Evolutionary conservation across 2,113 vertebrate species (phyloP), one percentile per base, ranked within the genome.

Genomic region (Thamnaconus septentrionalis): DNA sequence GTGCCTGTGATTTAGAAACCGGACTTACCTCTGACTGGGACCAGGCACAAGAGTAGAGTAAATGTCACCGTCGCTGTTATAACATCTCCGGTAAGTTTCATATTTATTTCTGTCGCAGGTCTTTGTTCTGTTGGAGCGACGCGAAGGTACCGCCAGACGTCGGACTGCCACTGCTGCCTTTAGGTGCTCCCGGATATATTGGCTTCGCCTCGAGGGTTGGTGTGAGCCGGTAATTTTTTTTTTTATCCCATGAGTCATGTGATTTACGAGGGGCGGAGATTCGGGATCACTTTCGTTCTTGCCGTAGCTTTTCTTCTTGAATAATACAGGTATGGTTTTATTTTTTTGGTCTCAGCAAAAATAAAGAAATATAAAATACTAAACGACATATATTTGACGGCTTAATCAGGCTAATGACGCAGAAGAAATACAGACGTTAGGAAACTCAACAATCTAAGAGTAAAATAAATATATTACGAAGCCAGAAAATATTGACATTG

Each of bases 1-100:
- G 50, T 31, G 12, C 7, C 10, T 49, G 47, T 8, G 8, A 9
- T 8, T 5, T 12, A 52, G 6, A n/a, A 49, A 9, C 2, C 1
- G 1, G 3, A 78, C 90, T 86, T 82, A 91, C 90, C 90, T 79
- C 64, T 76, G 56, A 87, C 85, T 55, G 80, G 77, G 61, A 9
- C 49, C 50, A 85, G 54, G 56, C 61, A 76, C 42, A 84, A 42
- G 0, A 91, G 41, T 4, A 88, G 55, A 46, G 57, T 18, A 12
- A 73, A 56, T 9, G 69, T 44, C 11, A 77, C 1, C 53, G 41
- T 41, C 41, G 45, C 57, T 45, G 66, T n/a, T 9, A n/a, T 44
- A 5, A 73, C 56, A 63, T 58, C 55, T 40, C 76, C 71, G 6
- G 47, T 8, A 39, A 44, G 66, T 69, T 58, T 82, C 89, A 90